Evolutionary conservation across 2,797 vertebrate species (phyloP).

Genomic region (Saguinus oedipus): DNA sequence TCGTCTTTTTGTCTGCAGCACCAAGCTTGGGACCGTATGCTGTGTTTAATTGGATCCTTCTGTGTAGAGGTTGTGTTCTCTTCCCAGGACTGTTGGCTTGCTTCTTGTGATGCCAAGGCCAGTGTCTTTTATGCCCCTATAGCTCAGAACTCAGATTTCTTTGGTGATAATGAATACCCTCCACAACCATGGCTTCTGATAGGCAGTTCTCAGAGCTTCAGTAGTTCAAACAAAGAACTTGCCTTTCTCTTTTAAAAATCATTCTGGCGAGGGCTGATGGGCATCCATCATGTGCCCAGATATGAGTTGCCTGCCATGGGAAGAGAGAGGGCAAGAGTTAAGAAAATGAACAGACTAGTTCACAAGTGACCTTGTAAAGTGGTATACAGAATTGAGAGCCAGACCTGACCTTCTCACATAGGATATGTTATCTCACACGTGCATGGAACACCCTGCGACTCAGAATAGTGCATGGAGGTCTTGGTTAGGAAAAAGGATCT

Average conservation of each 20-base stretch:
- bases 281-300: background rate
- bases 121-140: conserved; percentile 34
- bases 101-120: conserved; percentile 48
- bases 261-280: background rate
- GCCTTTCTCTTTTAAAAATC: background rate
- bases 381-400: background rate
- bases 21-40: background rate
- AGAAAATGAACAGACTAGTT: background rate
- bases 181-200: background rate
- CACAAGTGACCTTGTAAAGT: background rate
- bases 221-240: conserved; percentile 18
- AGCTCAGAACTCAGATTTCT: conserved; percentile 35
- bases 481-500: background rate
- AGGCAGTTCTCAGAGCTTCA: conserved; percentile 35
- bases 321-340: background rate
- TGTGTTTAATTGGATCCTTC: conserved; percentile 64
- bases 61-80: background rate
- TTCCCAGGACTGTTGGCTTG: conserved; percentile 23
- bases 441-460: background rate
- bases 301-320: background rate
- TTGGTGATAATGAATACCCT: conserved; percentile 51
- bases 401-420: background rate
- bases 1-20: conserved; percentile 34
- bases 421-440: background rate
- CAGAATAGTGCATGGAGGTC: too few relatives aligned